A percentile compares a stretch with the other conserved stretches of the same genome.
Evolutionary conservation across 2,113 vertebrate species (phyloP).

Genomic region (Toxotes chatareus): DNA sequence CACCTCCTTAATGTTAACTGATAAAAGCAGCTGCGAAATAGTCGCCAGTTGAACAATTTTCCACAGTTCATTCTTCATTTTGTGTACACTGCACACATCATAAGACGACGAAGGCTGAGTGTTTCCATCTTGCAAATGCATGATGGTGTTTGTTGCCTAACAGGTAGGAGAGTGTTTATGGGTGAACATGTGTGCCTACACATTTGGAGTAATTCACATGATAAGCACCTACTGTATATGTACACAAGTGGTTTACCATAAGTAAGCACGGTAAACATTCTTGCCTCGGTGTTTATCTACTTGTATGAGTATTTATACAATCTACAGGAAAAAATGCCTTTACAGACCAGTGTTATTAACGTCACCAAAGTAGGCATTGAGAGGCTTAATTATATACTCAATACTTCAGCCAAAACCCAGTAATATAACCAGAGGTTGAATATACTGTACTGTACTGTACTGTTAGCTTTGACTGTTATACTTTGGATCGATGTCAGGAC

Average conservation of each 20-base stretch:
- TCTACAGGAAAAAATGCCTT: not conserved
- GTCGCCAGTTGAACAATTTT: not conserved
- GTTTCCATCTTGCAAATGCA: conserved; percentile 31
- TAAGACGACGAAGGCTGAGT: not conserved
- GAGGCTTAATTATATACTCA: too few relatives aligned
- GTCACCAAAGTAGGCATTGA: too few relatives aligned
- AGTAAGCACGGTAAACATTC: not conserved
- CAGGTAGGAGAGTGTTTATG: not conserved
- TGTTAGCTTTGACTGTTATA: too few relatives aligned
- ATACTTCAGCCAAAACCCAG: too few relatives aligned
- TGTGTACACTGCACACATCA: not conserved
- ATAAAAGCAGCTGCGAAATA: conserved; percentile 23
- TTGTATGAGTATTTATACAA: not conserved
- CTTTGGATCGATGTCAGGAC: not conserved
- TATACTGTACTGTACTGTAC: not conserved
- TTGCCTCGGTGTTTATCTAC: not conserved
- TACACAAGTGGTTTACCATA: not conserved
- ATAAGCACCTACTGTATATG: too few relatives aligned
- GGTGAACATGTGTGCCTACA: too few relatives aligned
- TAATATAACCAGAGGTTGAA: not conserved
- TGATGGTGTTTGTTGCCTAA: not conserved
- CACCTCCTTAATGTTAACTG: conserved; percentile 47
- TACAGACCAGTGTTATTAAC: too few relatives aligned
- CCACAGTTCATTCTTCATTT: conserved; percentile 30
- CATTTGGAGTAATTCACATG: too few relatives aligned